These are phyloP conservation scores for Glareola pratincola DNA, from an alignment of 2,113 vertebrate genomes.

Conservation along the genomic window DNA sequence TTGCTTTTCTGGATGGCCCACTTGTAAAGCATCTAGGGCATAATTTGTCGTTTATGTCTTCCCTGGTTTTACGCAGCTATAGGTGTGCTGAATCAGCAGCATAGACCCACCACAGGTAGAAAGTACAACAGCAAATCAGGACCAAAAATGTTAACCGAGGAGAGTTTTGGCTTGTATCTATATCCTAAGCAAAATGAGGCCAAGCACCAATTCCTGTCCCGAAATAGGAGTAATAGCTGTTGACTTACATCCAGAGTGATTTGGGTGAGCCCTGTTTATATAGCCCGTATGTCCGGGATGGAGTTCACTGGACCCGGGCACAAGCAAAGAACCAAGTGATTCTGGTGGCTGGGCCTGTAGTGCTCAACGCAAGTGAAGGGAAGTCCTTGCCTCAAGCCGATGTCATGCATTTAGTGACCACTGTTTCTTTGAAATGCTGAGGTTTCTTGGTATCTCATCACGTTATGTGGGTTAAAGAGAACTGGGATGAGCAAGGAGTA, in stretches of 20 bases:
- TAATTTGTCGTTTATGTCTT: background rate
- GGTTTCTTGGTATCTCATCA: background rate
- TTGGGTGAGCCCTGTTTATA: background rate
- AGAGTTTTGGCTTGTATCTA: background rate
- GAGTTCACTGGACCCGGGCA: background rate
- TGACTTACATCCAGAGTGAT: background rate
- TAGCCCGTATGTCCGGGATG: rapidly evolving
- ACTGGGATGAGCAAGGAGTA: background rate
- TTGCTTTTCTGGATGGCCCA: background rate
- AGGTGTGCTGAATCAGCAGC: background rate
- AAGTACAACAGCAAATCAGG: background rate
- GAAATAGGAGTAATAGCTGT: background rate
- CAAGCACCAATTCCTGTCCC: background rate
- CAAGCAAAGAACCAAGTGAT: rapidly evolving
- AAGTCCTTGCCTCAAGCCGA: background rate
- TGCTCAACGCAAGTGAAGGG: background rate
- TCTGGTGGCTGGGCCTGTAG: background rate
- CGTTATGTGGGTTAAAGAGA: background rate
- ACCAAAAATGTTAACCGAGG: background rate
- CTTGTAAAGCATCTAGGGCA: background rate
- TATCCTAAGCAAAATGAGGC: background rate
- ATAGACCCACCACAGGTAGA: background rate
- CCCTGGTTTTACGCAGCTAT: background rate
- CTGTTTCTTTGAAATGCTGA: background rate
- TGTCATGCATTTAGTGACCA: rapidly evolving